These are phyloP conservation scores for Caenorhabditis plicata DNA, from an alignment of 2,888 invertebrate species.

Conservation along the genomic window DNA sequence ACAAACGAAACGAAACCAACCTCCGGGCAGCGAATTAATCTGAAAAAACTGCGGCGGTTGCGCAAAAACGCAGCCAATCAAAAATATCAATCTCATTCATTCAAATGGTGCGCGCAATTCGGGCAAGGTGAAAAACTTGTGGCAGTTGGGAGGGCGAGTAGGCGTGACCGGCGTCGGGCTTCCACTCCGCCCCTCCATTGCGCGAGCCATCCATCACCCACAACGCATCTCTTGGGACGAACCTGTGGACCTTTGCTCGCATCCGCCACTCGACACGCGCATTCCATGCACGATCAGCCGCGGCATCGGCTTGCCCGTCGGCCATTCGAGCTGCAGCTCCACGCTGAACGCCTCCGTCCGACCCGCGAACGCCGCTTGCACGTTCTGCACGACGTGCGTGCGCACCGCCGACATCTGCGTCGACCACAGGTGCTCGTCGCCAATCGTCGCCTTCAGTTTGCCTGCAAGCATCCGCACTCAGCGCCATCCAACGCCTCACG, in stretches of 20 bases:
- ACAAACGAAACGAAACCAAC: too few relatives aligned
- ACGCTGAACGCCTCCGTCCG: slow-evolving; percentile 16
- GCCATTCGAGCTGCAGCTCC: too few relatives aligned
- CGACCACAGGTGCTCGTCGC: slow-evolving; percentile 20
- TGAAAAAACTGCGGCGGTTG: slow-evolving; percentile 27
- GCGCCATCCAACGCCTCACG: neutral
- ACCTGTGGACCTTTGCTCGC: slow-evolving; percentile 25
- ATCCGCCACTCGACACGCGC: slow-evolving; percentile 29
- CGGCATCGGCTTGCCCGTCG: slow-evolving; percentile 25
- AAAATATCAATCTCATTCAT: too few relatives aligned
- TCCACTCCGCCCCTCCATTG: too few relatives aligned
- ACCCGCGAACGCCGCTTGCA: slow-evolving; percentile 15
- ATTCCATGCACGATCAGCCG: slow-evolving; percentile 28
- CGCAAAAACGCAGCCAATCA: neutral
- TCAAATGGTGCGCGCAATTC: too few relatives aligned
- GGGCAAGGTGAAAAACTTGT: too few relatives aligned
- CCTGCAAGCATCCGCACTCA: slow-evolving; percentile 4
- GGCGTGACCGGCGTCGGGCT: neutral
- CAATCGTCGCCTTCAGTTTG: slow-evolving; percentile 19
- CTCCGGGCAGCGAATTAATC: slow-evolving; percentile 25
- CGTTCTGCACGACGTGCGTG: slow-evolving; percentile 30
- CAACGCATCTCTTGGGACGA: neutral
- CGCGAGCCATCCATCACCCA: neutral
- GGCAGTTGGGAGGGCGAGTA: too few relatives aligned
- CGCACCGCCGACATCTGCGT: slow-evolving; percentile 22